Percentiles rank a stretch among this genome's conserved stretches.
phyloP scores from a whole-genome alignment of 2,888 invertebrate species.

The Oscheius sp. region DNA sequence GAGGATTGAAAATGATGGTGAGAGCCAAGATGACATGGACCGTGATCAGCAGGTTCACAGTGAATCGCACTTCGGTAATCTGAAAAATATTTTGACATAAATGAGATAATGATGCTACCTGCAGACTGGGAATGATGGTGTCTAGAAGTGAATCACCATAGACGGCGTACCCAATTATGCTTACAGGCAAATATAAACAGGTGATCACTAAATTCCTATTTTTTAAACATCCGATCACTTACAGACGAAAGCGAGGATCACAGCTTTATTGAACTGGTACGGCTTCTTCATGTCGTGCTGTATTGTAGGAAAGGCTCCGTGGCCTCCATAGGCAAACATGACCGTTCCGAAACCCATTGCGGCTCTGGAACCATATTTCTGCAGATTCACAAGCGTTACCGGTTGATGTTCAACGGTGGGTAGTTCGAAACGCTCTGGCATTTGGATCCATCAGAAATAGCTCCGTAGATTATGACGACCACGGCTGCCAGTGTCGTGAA shows the following conservation, averaged over 20 bases:
- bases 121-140: constrained; percentile 57
- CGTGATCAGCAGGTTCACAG: constrained; percentile 64
- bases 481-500: constrained; percentile 65
- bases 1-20: constrained; percentile 67
- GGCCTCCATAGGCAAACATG: constrained; percentile 71
- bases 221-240: constrained; percentile 1
- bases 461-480: constrained; percentile 61
- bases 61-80: constrained; percentile 58
- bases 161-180: constrained; percentile 58
- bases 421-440: constrained; percentile 57
- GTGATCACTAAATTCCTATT: constrained; percentile 55
- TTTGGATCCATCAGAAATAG: constrained; percentile 33
- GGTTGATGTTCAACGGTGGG: constrained; percentile 52
- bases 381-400: constrained; percentile 37
- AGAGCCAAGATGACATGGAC: constrained; percentile 66
- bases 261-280: constrained; percentile 81
- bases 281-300: constrained; percentile 91
- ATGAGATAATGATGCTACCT: not conserved
- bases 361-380: constrained; percentile 42
- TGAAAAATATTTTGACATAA: constrained; percentile 24
- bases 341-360: constrained; percentile 69
- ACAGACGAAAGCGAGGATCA: constrained; percentile 74
- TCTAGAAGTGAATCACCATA: constrained; percentile 67
- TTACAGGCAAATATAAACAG: constrained; percentile 65
- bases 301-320: constrained; percentile 82